Conservation (phyloP, 2,797 vertebrate species). For the Eulemur coronatus region DNA sequence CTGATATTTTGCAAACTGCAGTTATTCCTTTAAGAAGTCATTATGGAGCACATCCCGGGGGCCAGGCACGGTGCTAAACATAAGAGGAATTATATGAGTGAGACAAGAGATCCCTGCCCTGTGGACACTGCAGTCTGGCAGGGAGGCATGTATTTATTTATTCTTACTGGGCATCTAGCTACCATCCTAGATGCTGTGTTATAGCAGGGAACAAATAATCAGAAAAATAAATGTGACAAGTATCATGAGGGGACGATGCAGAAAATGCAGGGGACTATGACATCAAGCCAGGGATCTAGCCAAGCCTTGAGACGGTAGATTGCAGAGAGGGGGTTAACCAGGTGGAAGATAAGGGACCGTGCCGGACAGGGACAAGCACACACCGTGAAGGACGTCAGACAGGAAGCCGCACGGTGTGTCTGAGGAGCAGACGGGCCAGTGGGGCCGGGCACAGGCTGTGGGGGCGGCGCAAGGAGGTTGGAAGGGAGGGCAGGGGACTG, state of each 20-base stretch:
- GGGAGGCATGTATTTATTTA: neutral
- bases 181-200: neutral
- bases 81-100: neutral
- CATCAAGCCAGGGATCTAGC: no score
- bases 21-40: neutral
- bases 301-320: neutral
- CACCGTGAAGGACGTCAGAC: neutral
- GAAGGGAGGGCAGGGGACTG: neutral
- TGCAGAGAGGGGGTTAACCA: neutral
- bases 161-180: neutral
- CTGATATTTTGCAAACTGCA: neutral
- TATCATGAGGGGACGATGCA: neutral
- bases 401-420: accelerated
- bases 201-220: neutral
- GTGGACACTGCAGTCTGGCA: neutral
- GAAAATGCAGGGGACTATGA: neutral
- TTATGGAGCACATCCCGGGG: neutral
- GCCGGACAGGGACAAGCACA: neutral
- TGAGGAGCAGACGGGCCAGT: neutral
- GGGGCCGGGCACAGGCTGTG: neutral
- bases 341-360: neutral
- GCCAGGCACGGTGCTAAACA: neutral
- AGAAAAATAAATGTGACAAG: neutral
- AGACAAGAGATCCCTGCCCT: neutral
- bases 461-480: no score